Base-by-base conservation (phyloP, 2,888 invertebrate genomes). In the Metopia argyrocephala region DNA sequence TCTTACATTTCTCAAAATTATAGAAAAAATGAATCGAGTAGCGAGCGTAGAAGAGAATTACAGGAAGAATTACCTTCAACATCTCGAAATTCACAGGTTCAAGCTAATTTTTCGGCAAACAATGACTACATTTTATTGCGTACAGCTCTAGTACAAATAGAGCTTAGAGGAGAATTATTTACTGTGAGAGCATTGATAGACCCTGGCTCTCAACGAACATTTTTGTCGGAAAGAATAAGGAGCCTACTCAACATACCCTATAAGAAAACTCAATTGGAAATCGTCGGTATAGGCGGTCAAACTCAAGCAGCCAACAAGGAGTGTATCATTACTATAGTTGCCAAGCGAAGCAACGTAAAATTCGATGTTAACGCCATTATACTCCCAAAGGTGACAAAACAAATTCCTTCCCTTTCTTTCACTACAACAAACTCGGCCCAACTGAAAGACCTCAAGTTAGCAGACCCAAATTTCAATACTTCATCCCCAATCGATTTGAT, bases 101-200 rank as follows among this genome's bases (percentile, higher is more conserved):
- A n/a, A n/a, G n/a, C n/a, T n/a, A n/a, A n/a, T n/a, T n/a, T n/a
- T n/a, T n/a, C n/a, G n/a, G n/a, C n/a, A n/a, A n/a, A n/a, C n/a
- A n/a, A n/a, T n/a, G n/a, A n/a, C n/a, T n/a, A n/a, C n/a, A n/a
- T n/a, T n/a, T n/a, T n/a, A n/a, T n/a, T n/a, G n/a, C n/a, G n/a
- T n/a, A n/a, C n/a, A n/a, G n/a, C n/a, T n/a, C n/a, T n/a, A n/a
- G n/a, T n/a, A n/a, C n/a, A n/a, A n/a, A n/a, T n/a, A n/a, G n/a
- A n/a, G n/a, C n/a, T n/a, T n/a, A n/a, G n/a, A n/a, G n/a, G n/a
- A n/a, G n/a, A n/a, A n/a, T n/a, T n/a, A n/a, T 54, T 70, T 12
- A 62, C 68, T 1, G 20, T 76, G 2, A 45, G 76, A 20, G 76
- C 76, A 70, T 59, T 15, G 70, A 76, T 50, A 68, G 61, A 57